phyloP scores from a whole-genome alignment of 2,113 vertebrate genomes.

The Phoxinus phoxinus region DNA sequence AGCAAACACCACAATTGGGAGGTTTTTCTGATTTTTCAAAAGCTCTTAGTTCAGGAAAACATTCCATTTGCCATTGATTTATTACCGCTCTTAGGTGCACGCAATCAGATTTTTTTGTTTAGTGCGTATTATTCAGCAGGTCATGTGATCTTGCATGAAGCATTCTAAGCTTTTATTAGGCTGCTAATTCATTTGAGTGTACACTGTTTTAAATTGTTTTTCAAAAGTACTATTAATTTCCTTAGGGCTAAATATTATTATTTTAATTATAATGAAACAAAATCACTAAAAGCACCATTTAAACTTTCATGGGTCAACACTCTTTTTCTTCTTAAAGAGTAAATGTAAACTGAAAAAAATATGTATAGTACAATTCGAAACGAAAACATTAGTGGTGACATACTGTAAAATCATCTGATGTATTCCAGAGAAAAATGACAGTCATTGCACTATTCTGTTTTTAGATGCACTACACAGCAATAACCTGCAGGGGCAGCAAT shows the following conservation, averaged over 20 bases:
- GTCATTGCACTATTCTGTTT: constrained; percentile 33
- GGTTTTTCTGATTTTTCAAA: background rate
- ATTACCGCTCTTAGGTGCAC: background rate
- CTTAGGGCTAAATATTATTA: no score
- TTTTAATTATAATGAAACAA: background rate
- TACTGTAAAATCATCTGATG: background rate
- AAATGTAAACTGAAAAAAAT: background rate
- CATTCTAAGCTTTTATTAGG: background rate
- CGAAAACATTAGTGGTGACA: background rate
- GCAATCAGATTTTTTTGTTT: background rate
- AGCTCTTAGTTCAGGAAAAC: background rate
- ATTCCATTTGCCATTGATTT: background rate
- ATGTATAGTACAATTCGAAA: background rate
- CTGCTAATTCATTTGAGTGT: background rate
- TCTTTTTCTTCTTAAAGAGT: background rate
- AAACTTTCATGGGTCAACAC: background rate
- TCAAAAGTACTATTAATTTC: no score
- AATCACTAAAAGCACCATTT: background rate
- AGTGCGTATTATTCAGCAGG: background rate
- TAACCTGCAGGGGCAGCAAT: constrained; percentile 47
- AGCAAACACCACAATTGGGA: background rate
- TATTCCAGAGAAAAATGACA: constrained; percentile 14
- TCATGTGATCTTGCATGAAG: background rate
- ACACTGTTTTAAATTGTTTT: background rate
- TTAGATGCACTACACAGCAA: constrained; percentile 26